Evolutionary conservation across 1,140 invertebrate genomes (phyloP).

Genomic region (Drosophila kikkawai): DNA sequence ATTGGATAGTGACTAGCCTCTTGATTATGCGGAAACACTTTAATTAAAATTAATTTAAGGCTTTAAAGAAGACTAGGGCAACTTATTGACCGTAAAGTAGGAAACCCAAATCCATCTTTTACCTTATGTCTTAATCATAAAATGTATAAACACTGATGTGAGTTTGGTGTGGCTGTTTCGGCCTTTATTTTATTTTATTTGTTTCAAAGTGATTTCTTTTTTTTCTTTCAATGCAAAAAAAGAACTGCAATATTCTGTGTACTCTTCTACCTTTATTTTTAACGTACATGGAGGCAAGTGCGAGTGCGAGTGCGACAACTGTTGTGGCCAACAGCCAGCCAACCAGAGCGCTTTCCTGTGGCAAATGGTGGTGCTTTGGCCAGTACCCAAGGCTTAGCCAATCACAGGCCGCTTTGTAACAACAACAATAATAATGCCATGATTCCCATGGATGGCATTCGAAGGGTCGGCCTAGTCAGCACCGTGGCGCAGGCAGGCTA

Average conservation of each 20-base stretch:
- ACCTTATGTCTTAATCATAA: not conserved
- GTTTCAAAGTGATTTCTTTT: not conserved
- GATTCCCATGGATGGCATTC: not conserved
- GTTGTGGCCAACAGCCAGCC: constrained; percentile 10
- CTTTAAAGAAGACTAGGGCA: not conserved
- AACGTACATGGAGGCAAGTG: not conserved
- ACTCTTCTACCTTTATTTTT: not conserved
- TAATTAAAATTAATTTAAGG: constrained; percentile 30
- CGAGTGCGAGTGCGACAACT: constrained; percentile 32
- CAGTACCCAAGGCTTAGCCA: constrained; percentile 20
- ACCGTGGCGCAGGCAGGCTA: constrained; percentile 3
- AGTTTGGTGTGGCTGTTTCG: not conserved
- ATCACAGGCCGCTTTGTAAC: constrained; percentile 25
- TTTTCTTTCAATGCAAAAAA: not conserved
- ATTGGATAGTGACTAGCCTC: constrained; percentile 52
- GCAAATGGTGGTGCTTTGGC: constrained; percentile 25
- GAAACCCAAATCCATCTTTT: not conserved
- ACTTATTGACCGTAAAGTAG: not conserved
- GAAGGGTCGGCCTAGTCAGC: constrained; percentile 21
- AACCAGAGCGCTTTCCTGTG: constrained; percentile 37
- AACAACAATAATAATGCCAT: constrained; percentile 10
- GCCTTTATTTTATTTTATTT: constrained; percentile 1
- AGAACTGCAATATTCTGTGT: not conserved
- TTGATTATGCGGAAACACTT: constrained; percentile 37
- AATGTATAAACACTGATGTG: not conserved